Evolutionary conservation across 2,113 vertebrate species (phyloP).

Genomic region (Cyrtonyx montezumae): DNA sequence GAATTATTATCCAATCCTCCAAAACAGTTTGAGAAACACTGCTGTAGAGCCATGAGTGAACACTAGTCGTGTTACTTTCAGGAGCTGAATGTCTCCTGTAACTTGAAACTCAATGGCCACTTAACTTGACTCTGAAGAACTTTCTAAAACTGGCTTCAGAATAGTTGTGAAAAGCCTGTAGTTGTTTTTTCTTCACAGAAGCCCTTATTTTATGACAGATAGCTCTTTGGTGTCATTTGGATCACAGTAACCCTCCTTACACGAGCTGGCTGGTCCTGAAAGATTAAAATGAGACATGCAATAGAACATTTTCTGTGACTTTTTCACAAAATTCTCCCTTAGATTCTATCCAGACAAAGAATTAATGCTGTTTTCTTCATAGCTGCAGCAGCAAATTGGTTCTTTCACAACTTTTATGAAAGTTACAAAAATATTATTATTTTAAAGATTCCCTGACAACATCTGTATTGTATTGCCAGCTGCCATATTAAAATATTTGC

Average conservation of each 20-base stretch:
- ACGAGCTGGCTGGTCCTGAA: background rate
- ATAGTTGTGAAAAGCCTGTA: background rate
- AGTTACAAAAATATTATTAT: background rate
- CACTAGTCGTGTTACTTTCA: rapidly evolving
- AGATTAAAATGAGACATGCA: background rate
- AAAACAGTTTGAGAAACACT: background rate
- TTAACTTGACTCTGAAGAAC: background rate
- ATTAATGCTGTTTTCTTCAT: background rate
- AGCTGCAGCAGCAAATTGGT: background rate
- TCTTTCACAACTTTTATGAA: background rate
- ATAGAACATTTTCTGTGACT: background rate
- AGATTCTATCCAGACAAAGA: background rate
- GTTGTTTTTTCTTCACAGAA: background rate
- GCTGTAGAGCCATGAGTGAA: background rate
- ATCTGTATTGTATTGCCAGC: background rate
- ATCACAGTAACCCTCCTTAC: background rate
- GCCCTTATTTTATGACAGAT: background rate
- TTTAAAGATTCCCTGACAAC: background rate
- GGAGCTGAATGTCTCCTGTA: background rate
- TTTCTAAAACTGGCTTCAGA: background rate
- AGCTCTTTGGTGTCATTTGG: background rate
- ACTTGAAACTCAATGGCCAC: background rate
- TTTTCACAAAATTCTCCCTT: background rate
- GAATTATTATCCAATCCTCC: background rate
- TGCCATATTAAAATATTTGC: background rate